Base-by-base conservation (phyloP, 1,140 invertebrate genomes). In the Ips nitidus region DNA sequence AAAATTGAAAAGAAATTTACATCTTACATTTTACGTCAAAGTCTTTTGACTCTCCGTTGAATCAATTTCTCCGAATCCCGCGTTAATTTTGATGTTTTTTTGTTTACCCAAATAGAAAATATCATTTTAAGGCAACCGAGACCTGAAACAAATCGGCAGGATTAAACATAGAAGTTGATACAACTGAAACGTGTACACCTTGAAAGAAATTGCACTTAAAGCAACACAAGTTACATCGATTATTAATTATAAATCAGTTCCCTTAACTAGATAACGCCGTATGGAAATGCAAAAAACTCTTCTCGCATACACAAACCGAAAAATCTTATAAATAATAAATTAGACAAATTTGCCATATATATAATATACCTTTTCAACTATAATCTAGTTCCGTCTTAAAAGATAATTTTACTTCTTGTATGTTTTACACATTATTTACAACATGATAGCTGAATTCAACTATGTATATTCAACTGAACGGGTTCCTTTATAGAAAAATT, bases 241-340 rank as follows among this genome's bases (percentile, higher is more conserved):
- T 22, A 50, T 50, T 22, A 22, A 8, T 6, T 50, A 50, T 22
- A 50, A 50, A 50, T 8, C 45, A 50, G 22, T 50, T 22, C 6
- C 62, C 63, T 50, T 68, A 74, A 71, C 60, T 66, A 70, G 50
- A 69, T 66, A 6, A 50, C 45, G 7, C 22, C 65, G 42, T 61
- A 73, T 74, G 73, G 74, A 75, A 75, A 75, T 75, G 74, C 74
- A 75, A 75, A 74, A 63, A 72, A 73, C 71, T 73, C 52, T 37
- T 59, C 43, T 7, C 57, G 8, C 45, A 50, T 50, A 50, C 22
- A 22, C 37, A 41, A 68, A 61, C 22, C 37, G 59, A 67, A 52
- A 67, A 60, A 61, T 8, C 42, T 60, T 61, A 61, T 41, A 22
- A 22, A 22, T 22, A 61, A 42, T 61, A 60, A 52, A 56, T 66